Conservation (phyloP, 2,797 vertebrate species). For the Serranus cabrilla region DNA sequence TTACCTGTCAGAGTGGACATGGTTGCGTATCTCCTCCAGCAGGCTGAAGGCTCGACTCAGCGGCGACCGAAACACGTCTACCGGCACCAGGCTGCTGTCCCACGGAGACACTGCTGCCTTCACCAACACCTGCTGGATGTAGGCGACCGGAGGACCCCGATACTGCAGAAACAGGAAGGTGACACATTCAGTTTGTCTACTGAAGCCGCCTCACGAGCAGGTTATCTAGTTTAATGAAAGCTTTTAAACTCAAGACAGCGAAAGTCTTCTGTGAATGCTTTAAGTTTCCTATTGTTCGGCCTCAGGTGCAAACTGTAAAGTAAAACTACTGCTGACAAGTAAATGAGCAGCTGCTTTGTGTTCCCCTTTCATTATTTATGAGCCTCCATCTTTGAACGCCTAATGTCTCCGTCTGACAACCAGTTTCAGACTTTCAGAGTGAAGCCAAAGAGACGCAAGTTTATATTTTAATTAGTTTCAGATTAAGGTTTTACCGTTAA, state of each 20-base stretch:
- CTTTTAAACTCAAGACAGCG: not conserved
- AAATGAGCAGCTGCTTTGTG: not conserved
- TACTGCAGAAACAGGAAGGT: conserved; percentile 83
- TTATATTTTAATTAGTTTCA: not conserved
- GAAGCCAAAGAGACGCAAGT: not conserved
- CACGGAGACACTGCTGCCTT: conserved; percentile 96
- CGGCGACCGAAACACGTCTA: conserved; percentile 94
- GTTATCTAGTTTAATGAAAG: not conserved
- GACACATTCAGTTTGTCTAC: not conserved
- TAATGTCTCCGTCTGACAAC: conserved; percentile 75
- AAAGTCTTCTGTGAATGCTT: not conserved
- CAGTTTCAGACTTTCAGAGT: not conserved
- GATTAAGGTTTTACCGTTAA: not conserved
- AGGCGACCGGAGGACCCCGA: conserved; percentile 93
- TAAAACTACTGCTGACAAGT: conserved; percentile 12
- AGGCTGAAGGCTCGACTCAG: conserved; percentile 93
- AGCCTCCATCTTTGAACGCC: conserved; percentile 9
- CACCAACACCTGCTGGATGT: conserved; percentile 97
- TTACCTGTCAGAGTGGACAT: conserved; percentile 92
- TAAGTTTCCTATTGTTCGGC: not conserved
- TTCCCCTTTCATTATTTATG: conserved; percentile 27
- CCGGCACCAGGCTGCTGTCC: conserved; percentile 93
- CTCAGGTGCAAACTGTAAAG: not conserved
- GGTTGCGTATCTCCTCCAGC: conserved; percentile 96
- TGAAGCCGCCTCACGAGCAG: not conserved